Conservation (phyloP, 2,113 vertebrate genomes). For the Carlito syrichta region DNA sequence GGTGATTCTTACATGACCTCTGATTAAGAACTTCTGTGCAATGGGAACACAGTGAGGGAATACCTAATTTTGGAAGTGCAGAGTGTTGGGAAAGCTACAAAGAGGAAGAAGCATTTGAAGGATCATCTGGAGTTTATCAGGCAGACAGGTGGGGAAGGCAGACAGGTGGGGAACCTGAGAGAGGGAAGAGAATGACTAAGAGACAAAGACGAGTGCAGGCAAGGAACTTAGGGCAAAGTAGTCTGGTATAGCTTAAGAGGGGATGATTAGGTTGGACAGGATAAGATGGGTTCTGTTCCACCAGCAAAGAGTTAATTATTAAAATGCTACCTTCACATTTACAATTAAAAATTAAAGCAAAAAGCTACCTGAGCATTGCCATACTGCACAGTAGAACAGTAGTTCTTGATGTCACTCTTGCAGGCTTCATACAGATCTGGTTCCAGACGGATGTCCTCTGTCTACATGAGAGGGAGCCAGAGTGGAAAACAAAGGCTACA, state of each 20-base stretch:
- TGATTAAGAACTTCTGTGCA: neutral
- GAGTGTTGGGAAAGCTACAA: neutral
- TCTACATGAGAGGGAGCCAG: conserved; percentile 80
- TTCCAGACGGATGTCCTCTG: conserved; percentile 96
- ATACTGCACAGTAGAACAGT: conserved; percentile 91
- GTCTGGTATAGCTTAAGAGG: neutral
- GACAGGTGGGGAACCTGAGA: neutral
- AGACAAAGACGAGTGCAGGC: neutral
- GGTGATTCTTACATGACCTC: neutral
- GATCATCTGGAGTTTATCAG: neutral
- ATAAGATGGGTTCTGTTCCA: neutral
- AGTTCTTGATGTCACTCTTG: conserved; percentile 90
- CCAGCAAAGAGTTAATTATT: neutral
- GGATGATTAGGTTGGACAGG: neutral
- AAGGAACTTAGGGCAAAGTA: neutral
- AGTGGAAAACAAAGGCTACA: neutral
- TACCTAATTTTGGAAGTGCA: neutral
- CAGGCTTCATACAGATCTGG: conserved; percentile 95
- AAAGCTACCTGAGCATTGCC: conserved; percentile 93
- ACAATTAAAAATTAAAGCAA: neutral
- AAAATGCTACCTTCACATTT: neutral
- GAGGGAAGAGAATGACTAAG: neutral
- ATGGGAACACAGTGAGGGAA: neutral
- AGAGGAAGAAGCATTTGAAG: neutral
- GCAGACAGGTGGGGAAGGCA: neutral